A percentile compares a stretch with the other conserved stretches of the same genome.
Evolutionary conservation across 2,888 invertebrate genomes (phyloP).

Genomic region (Pseudoips prasinana): DNA sequence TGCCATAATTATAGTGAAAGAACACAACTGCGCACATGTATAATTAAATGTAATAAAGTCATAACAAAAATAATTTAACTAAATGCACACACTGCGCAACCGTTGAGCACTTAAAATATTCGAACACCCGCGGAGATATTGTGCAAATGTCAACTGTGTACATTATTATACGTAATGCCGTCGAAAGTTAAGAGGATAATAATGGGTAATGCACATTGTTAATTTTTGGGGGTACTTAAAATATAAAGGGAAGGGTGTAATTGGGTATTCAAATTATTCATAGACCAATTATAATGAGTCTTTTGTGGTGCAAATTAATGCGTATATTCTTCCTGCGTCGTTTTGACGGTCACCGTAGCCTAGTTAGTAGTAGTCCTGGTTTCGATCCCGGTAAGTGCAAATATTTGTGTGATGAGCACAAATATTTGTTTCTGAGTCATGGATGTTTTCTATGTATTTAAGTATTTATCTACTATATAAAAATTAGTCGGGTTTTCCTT

Average conservation of each 20-base stretch:
- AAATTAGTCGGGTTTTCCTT: too few species aligned
- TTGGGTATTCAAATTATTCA: conserved; percentile 2
- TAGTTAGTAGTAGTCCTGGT: too few species aligned
- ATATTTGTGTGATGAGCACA: too few species aligned
- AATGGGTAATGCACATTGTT: conserved; percentile 3
- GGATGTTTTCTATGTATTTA: too few species aligned
- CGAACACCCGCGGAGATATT: conserved; percentile 31
- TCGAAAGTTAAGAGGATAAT: conserved; percentile 4
- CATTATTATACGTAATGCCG: conserved; percentile 5
- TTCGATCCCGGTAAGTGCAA: too few species aligned
- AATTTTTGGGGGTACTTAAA: conserved; percentile 3
- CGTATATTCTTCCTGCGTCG: too few species aligned
- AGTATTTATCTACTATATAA: too few species aligned
- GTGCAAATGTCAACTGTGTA: conserved; percentile 18
- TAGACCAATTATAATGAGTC: conserved; percentile 12
- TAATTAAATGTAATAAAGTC: neutral
- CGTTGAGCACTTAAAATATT: neutral
- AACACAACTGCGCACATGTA: neutral
- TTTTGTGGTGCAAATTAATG: conserved; percentile 9
- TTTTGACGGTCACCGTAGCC: too few species aligned
- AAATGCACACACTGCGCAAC: neutral
- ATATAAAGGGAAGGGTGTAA: neutral
- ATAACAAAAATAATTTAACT: neutral
- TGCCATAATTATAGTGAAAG: neutral
- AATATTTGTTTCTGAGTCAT: too few species aligned